Percentiles rank a stretch among this genome's conserved stretches.
phyloP scores from a whole-genome alignment of 2,797 vertebrate species.

The Yasuhikotakia modesta region DNA sequence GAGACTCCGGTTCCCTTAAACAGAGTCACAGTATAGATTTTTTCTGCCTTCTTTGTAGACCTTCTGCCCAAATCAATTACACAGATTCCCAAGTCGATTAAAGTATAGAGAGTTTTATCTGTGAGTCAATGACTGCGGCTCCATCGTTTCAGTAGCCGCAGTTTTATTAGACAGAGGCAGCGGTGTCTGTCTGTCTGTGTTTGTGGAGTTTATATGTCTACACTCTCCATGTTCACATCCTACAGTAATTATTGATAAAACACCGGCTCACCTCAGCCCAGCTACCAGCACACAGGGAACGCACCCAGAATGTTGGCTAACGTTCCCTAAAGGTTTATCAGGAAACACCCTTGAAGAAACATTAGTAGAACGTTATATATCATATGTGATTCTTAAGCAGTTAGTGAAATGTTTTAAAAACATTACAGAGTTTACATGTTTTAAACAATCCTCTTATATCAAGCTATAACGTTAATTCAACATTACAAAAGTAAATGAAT shows the following conservation, averaged over 20 bases:
- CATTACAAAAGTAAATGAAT: conserved; percentile 1
- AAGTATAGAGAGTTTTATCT: conserved; percentile 72
- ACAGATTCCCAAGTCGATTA: conserved; percentile 70
- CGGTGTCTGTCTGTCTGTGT: conserved; percentile 41
- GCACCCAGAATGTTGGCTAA: too few species aligned
- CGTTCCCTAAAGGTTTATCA: too few species aligned
- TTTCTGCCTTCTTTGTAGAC: conserved; percentile 53
- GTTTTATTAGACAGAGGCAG: conserved; percentile 14
- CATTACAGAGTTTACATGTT: too few species aligned
- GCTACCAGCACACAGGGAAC: too few species aligned
- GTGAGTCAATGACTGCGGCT: conserved; percentile 71
- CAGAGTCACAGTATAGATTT: conserved; percentile 57
- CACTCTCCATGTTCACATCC: conserved; percentile 46
- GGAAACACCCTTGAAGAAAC: too few species aligned
- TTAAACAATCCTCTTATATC: too few species aligned
- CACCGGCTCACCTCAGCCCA: conserved; percentile 2
- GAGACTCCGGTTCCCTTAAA: conserved; percentile 40
- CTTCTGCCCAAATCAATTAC: conserved; percentile 74
- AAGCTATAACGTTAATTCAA: too few species aligned
- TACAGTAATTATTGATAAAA: conserved; percentile 42
- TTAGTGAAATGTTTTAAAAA: too few species aligned
- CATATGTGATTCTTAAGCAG: too few species aligned
- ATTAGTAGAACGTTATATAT: too few species aligned
- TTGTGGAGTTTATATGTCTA: conserved; percentile 51
- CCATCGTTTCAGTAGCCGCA: conserved; percentile 56